These are phyloP conservation scores for Poliocrania exsul DNA, from an alignment of 2,797 vertebrate genomes.

Conservation along the genomic window DNA sequence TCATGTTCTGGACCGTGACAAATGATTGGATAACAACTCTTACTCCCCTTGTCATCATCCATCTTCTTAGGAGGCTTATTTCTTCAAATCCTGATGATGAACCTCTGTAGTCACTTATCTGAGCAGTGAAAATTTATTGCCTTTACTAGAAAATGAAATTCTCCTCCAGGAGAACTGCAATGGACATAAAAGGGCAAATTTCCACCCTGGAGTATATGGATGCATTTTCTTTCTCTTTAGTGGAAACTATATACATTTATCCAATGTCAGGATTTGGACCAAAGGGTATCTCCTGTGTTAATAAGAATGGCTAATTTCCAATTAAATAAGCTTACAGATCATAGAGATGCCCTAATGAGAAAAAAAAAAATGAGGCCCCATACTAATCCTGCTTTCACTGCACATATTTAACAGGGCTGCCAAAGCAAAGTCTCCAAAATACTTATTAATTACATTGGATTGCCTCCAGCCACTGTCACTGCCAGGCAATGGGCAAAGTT, in stretches of 20 bases:
- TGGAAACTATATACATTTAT: neutral
- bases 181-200: constrained; percentile 65
- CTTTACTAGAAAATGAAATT: constrained; percentile 69
- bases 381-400: constrained; percentile 39
- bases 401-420: constrained; percentile 46
- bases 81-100: constrained; percentile 69
- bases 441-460: constrained; percentile 55
- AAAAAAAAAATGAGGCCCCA: neutral
- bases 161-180: constrained; percentile 26
- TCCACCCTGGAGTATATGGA: neutral
- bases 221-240: neutral
- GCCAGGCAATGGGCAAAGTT: neutral
- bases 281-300: constrained; percentile 27
- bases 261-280: neutral
- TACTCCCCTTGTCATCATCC: constrained; percentile 65
- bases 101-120: constrained; percentile 68
- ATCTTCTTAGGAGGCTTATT: constrained; percentile 71
- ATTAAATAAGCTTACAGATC: constrained; percentile 39
- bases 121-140: constrained; percentile 68
- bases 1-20: constrained; percentile 64
- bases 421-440: constrained; percentile 38
- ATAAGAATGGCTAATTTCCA: constrained; percentile 51
- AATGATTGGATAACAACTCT: constrained; percentile 71
- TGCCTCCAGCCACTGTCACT: constrained; percentile 15
- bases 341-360: constrained; percentile 21